Conservation (phyloP, 2,797 vertebrate genomes). For the Sparus aurata region DNA sequence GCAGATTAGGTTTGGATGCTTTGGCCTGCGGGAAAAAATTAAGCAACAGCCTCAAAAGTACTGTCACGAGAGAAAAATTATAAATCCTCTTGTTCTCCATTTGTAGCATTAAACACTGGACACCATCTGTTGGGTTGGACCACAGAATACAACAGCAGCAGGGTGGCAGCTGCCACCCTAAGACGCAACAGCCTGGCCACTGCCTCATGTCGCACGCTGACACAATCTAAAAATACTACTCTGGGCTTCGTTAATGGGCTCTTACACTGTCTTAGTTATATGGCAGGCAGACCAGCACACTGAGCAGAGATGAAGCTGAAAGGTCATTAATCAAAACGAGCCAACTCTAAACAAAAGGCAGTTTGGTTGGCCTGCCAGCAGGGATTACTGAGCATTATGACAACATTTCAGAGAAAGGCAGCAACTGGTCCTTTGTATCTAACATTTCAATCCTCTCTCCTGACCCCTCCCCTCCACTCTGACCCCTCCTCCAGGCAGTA, state of each 20-base stretch:
- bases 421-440: conserved; percentile 18
- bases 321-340: conserved; percentile 67
- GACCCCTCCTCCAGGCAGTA: conserved; percentile 80
- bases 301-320: conserved; percentile 56
- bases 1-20: conserved; percentile 61
- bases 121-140: conserved; percentile 83
- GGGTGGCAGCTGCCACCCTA: conserved; percentile 78
- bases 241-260: conserved; percentile 66
- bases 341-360: conserved; percentile 52
- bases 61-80: conserved; percentile 68
- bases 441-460: conserved; percentile 27
- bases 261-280: conserved; percentile 60
- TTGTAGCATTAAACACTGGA: conserved; percentile 83
- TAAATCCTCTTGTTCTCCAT: conserved; percentile 84
- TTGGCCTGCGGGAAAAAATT: conserved; percentile 39
- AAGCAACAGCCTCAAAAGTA: conserved; percentile 69
- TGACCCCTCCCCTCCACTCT: conserved; percentile 8
- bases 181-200: conserved; percentile 69
- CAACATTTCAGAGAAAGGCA: conserved; percentile 51
- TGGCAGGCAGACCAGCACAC: conserved; percentile 5
- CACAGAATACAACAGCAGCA: conserved; percentile 66
- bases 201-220: conserved; percentile 52
- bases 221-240: conserved; percentile 75
- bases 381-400: conserved; percentile 58
- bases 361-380: conserved; percentile 24